Percentiles rank a stretch among this genome's conserved stretches.
Evolutionary conservation across 2,888 invertebrate genomes (phyloP).

Genomic region (Isoperla grammatica): DNA sequence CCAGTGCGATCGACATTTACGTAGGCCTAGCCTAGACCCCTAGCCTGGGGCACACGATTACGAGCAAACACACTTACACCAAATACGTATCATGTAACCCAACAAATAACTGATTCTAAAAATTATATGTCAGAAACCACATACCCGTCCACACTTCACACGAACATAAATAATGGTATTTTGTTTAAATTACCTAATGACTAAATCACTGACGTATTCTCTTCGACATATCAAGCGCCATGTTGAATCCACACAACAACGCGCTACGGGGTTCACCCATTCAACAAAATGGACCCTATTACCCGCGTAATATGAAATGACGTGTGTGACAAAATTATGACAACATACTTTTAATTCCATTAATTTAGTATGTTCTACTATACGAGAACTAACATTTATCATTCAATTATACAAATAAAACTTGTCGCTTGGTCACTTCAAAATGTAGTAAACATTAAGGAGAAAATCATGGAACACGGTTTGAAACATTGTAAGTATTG

Average conservation of each 20-base stretch:
- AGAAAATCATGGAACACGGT: not conserved
- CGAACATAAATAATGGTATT: no score
- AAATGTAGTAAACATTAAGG: not conserved
- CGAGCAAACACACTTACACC: no score
- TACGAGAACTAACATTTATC: not conserved
- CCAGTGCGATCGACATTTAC: no score
- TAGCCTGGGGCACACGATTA: no score
- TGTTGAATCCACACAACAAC: slow-evolving; percentile 67
- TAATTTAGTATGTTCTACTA: not conserved
- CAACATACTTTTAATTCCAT: not conserved
- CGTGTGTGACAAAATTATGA: not conserved
- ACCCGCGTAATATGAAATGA: slow-evolving; percentile 26
- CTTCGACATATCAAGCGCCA: slow-evolving; percentile 58
- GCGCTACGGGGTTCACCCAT: slow-evolving; percentile 55
- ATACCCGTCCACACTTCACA: no score
- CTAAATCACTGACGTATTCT: slow-evolving; percentile 33
- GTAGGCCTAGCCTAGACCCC: no score
- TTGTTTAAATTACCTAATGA: slow-evolving; percentile 21
- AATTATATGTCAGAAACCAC: no score
- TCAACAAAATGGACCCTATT: slow-evolving; percentile 43
- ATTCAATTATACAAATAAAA: not conserved
- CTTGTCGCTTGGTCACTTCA: no score
- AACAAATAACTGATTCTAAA: no score
- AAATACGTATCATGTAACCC: no score
- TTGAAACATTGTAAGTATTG: slow-evolving; percentile 14